These are phyloP conservation scores for Siderastrea siderea DNA, from an alignment of 92 coral and sea anemone genomes.

Conservation along the genomic window DNA sequence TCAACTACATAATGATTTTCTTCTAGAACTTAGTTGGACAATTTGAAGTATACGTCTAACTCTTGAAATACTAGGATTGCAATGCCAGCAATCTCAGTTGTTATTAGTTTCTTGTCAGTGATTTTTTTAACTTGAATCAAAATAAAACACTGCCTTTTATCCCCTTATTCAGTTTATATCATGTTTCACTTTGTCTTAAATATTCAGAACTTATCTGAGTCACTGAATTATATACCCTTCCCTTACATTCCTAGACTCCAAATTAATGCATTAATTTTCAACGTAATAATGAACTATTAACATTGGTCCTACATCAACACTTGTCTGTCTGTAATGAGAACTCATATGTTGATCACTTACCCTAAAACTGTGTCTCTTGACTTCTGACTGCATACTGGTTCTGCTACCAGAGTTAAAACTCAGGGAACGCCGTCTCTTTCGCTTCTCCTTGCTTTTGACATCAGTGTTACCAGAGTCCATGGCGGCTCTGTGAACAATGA, in stretches of 20 bases:
- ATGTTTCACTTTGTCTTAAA: too few species aligned
- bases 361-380: conserved; percentile 84
- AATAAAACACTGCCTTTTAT: too few species aligned
- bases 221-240: too few species aligned
- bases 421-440: conserved; percentile 76
- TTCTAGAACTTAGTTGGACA: too few species aligned
- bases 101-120: not conserved
- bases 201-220: too few species aligned
- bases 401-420: conserved; percentile 81
- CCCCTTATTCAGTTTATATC: too few species aligned
- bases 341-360: conserved; percentile 46
- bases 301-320: not conserved
- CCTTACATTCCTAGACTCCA: too few species aligned
- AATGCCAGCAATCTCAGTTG: too few species aligned
- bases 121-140: not conserved
- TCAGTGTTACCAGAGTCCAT: conserved; percentile 61
- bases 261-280: not conserved
- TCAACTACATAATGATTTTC: too few species aligned
- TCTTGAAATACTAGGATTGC: too few species aligned
- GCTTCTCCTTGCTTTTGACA: conserved; percentile 60
- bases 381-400: conserved; percentile 65
- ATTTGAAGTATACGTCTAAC: too few species aligned
- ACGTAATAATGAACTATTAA: not conserved
- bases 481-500: conserved; percentile 42
- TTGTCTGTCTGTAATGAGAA: not conserved